Evolutionary conservation across 2,888 invertebrate species (phyloP).

Genomic region (Odontocerum albicorne): DNA sequence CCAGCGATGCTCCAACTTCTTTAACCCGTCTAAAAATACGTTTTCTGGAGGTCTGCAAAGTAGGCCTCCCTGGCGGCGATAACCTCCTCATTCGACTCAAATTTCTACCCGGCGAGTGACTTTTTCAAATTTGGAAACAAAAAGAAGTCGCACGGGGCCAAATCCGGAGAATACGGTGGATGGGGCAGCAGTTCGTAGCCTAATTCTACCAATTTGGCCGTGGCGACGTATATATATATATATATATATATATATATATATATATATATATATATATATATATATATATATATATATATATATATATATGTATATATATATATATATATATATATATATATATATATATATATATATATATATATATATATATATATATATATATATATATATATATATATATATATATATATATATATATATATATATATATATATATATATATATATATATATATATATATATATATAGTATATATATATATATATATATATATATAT

Average conservation of each 20-base stretch:
- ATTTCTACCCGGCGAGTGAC: too few relatives aligned
- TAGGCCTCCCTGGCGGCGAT: too few relatives aligned
- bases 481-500: background rate
- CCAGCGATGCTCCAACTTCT: too few relatives aligned
- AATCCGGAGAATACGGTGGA: too few relatives aligned
- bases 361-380: background rate
- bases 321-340: background rate
- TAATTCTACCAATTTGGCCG: too few relatives aligned
- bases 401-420: background rate
- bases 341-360: background rate
- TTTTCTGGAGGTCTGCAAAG: too few relatives aligned
- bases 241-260: background rate
- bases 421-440: background rate
- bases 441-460: background rate
- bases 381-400: background rate
- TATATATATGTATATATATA: background rate
- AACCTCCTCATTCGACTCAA: too few relatives aligned
- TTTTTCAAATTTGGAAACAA: too few relatives aligned
- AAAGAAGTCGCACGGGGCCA: too few relatives aligned
- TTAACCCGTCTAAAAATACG: too few relatives aligned
- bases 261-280: background rate
- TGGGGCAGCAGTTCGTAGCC: too few relatives aligned
- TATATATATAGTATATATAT: background rate
- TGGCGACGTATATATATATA: background rate
- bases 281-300: background rate